Conservation (phyloP, 2,888 invertebrate genomes). For the Amiota minor region DNA sequence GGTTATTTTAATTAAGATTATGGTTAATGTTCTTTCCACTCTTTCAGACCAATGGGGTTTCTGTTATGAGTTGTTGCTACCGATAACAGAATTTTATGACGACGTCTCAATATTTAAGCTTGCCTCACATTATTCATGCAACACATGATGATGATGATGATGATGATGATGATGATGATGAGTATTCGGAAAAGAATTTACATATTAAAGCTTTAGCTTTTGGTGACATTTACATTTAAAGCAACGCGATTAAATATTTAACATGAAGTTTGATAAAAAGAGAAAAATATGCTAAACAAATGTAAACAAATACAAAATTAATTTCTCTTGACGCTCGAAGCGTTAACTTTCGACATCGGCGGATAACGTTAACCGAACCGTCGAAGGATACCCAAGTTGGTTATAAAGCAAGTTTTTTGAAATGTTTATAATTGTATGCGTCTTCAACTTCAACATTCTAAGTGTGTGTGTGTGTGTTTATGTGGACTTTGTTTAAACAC, state of each 20-base stretch:
- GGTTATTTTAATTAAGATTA: conserved; percentile 52
- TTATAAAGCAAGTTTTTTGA: no score
- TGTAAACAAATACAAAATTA: conserved; percentile 53
- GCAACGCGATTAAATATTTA: conserved; percentile 18
- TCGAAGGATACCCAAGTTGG: no score
- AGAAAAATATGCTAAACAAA: conserved; percentile 36
- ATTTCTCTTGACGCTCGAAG: conserved; percentile 41
- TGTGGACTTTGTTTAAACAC: conserved; percentile 1
- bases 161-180: no score
- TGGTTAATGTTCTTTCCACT: conserved; percentile 36
- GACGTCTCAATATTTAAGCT: not conserved
- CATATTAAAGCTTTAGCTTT: not conserved
- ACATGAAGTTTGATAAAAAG: not conserved
- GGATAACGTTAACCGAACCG: conserved; percentile 4
- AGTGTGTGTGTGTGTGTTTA: not conserved
- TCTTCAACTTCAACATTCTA: no score
- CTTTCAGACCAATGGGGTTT: not conserved
- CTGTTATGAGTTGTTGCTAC: conserved; percentile 6
- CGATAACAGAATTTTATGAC: conserved; percentile 17
- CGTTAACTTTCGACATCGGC: conserved; percentile 44
- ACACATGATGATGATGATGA: no score
- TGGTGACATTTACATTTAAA: not conserved
- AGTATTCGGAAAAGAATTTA: no score
- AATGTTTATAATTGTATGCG: no score
- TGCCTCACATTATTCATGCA: no score